Evolutionary conservation across 2,888 invertebrate genomes (phyloP).

Genomic region (Ctena decussata): DNA sequence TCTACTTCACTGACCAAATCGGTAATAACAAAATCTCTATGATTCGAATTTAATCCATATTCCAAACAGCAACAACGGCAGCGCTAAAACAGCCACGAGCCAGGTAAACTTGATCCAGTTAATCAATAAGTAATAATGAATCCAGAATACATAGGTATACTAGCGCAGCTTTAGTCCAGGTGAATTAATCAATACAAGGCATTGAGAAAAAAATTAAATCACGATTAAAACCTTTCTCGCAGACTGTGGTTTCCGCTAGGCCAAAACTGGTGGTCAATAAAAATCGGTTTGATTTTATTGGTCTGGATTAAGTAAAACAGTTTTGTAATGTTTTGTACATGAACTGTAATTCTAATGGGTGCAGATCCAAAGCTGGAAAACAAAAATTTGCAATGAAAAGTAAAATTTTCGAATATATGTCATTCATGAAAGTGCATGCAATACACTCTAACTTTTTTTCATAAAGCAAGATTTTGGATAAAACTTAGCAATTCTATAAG

Average conservation of each 20-base stretch:
- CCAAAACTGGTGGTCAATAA: too few relatives aligned
- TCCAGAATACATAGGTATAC: not conserved
- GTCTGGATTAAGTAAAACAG: too few relatives aligned
- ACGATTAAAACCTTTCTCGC: not conserved
- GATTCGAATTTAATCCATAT: not conserved
- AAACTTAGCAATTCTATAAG: too few relatives aligned
- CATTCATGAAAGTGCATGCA: too few relatives aligned
- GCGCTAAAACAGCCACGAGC: not conserved
- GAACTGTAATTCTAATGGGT: too few relatives aligned
- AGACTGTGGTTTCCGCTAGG: not conserved
- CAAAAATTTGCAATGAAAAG: too few relatives aligned
- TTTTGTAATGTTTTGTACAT: too few relatives aligned
- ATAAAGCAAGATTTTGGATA: too few relatives aligned
- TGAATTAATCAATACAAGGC: not conserved
- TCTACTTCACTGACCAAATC: not conserved
- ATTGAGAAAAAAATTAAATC: not conserved
- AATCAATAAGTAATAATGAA: slow-evolving; percentile 13
- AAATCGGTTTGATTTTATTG: too few relatives aligned
- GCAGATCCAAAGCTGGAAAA: too few relatives aligned
- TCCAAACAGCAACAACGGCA: not conserved
- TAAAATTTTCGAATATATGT: too few relatives aligned
- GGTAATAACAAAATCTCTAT: not conserved
- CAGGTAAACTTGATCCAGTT: not conserved
- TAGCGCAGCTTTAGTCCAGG: not conserved
- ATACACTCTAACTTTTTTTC: too few relatives aligned